Conservation (phyloP, 2,888 invertebrate species). For the Dolichopus griseipennis region DNA sequence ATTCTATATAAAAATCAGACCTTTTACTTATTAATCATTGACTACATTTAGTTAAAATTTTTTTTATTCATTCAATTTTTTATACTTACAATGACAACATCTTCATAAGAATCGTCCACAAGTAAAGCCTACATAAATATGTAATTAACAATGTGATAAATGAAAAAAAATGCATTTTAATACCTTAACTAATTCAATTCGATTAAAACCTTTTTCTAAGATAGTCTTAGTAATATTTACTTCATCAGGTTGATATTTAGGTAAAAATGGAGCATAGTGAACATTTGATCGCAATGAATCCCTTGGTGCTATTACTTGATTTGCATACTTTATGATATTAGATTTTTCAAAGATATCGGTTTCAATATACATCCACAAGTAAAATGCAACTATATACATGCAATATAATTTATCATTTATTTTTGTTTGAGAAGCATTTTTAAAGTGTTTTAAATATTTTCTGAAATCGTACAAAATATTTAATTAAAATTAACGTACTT, state of each 20-base stretch:
- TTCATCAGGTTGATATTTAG: conserved; percentile 7
- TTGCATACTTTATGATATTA: conserved; percentile 14
- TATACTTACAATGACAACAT: background rate
- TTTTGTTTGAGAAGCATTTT: conserved; percentile 12
- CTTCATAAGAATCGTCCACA: background rate
- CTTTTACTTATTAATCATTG: conserved; percentile 14
- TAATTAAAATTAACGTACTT: background rate
- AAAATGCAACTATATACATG: conserved; percentile 15
- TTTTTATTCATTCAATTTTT: no score
- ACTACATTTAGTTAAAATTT: background rate
- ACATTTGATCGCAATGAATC: conserved; percentile 7
- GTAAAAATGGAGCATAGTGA: conserved; percentile 9
- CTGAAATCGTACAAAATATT: conserved; percentile 12
- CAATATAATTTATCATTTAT: conserved; percentile 7
- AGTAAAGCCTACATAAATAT: background rate
- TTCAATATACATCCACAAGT: conserved; percentile 14
- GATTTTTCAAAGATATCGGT: conserved; percentile 12
- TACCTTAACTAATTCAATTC: background rate
- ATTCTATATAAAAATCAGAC: conserved; percentile 12
- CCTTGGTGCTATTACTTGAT: conserved; percentile 15
- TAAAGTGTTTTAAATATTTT: conserved; percentile 15
- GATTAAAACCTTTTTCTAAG: conserved; percentile 11
- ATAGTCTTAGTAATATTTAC: conserved; percentile 13
- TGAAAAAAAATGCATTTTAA: no score
- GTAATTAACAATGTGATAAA: background rate